Evolutionary conservation across 1,140 invertebrate genomes (phyloP).

Genomic region (Galleria mellonella): DNA sequence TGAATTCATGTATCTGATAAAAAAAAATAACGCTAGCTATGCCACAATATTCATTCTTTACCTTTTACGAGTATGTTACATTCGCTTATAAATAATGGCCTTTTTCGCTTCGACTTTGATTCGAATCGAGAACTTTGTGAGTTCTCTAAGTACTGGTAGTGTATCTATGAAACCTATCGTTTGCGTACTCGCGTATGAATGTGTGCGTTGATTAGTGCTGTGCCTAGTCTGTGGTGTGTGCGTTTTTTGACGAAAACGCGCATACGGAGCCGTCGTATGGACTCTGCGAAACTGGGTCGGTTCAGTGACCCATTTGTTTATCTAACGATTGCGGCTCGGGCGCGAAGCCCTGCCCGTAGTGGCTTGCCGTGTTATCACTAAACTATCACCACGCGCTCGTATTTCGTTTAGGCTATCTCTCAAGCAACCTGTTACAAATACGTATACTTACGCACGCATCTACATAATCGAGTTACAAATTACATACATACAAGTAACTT

Average conservation of each 20-base stretch:
- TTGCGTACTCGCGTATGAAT: not conserved
- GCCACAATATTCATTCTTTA: too few species aligned
- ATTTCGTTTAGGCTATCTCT: slow-evolving; percentile 62
- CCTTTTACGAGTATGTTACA: too few species aligned
- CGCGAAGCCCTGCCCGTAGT: slow-evolving; percentile 6
- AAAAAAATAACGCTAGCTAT: too few species aligned
- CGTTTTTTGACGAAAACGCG: slow-evolving; percentile 54
- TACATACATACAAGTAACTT: too few species aligned
- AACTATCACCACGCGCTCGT: slow-evolving; percentile 44
- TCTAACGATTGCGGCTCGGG: slow-evolving; percentile 62
- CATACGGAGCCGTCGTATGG: slow-evolving; percentile 33
- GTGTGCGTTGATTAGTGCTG: slow-evolving; percentile 18
- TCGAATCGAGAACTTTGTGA: not conserved
- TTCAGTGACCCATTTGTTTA: slow-evolving; percentile 73
- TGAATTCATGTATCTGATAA: too few species aligned
- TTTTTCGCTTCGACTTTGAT: not conserved
- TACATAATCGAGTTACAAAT: too few species aligned
- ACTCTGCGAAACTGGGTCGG: slow-evolving; percentile 58
- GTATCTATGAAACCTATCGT: not conserved
- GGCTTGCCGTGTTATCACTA: slow-evolving; percentile 29
- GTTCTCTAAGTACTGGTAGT: not conserved
- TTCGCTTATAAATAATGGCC: too few species aligned
- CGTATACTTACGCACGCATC: slow-evolving; percentile 28
- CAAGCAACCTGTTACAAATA: slow-evolving; percentile 59
- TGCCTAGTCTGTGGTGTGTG: slow-evolving; percentile 25